Conservation (phyloP, 2,888 invertebrate genomes). For the Neelides folsomi region DNA sequence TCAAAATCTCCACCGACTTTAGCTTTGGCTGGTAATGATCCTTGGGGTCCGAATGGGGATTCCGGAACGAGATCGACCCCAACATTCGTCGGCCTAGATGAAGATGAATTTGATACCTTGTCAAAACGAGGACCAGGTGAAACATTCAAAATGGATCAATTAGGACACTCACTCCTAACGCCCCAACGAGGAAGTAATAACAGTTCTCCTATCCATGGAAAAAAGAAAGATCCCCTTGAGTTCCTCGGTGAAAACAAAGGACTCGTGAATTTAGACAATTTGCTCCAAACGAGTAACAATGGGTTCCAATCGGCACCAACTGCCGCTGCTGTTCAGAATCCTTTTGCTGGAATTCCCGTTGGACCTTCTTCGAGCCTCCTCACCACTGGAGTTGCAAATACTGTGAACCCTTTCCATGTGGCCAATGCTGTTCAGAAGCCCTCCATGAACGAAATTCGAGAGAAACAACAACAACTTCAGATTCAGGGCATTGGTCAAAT, state of each 20-base stretch:
- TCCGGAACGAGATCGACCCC: constrained; percentile 28
- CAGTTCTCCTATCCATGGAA: constrained; percentile 34
- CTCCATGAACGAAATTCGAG: constrained; percentile 32
- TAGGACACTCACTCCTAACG: not conserved
- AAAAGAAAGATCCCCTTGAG: constrained; percentile 73
- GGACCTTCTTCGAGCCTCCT: constrained; percentile 12
- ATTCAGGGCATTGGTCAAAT: constrained; percentile 11
- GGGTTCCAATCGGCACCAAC: constrained; percentile 10
- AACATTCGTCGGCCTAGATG: constrained; percentile 41
- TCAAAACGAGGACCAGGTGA: constrained; percentile 48
- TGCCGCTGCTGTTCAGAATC: constrained; percentile 16
- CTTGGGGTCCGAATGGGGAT: constrained; percentile 36
- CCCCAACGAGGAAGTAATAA: constrained; percentile 16
- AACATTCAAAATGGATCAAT: constrained; percentile 1
- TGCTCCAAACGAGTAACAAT: constrained; percentile 49
- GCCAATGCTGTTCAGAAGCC: constrained; percentile 29
- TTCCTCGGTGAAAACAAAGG: constrained; percentile 95
- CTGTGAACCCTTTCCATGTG: constrained; percentile 31
- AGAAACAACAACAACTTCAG: constrained; percentile 29
- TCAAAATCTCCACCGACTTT: constrained; percentile 14
- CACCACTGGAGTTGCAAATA: constrained; percentile 13
- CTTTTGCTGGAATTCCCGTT: constrained; percentile 21
- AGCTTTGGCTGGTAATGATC: constrained; percentile 33
- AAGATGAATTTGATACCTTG: constrained; percentile 77
- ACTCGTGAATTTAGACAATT: constrained; percentile 92